Conservation (phyloP, 2,113 vertebrate species). For the Platysteira castanea region DNA sequence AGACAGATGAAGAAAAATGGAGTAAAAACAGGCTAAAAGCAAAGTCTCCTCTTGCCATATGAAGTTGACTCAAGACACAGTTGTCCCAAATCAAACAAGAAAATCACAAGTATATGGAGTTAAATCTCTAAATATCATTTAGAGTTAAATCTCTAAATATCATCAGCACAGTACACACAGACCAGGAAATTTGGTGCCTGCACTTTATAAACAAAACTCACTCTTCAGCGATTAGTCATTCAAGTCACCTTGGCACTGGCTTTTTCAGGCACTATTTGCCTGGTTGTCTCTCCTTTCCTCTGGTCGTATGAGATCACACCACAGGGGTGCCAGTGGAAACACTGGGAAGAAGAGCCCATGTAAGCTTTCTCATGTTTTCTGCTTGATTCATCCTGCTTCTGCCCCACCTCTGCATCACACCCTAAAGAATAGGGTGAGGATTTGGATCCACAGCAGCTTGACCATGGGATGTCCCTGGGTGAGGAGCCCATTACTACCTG, state of each 20-base stretch:
- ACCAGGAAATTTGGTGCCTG: neutral
- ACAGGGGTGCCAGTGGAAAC: neutral
- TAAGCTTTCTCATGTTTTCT: neutral
- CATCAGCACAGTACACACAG: neutral
- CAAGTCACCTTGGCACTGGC: neutral
- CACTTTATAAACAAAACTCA: neutral
- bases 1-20: neutral
- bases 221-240: neutral
- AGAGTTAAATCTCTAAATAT: no score
- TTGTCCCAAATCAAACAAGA: neutral
- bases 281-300: neutral
- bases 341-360: neutral
- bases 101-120: neutral
- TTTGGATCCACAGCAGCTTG: neutral
- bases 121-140: no score
- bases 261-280: neutral
- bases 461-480: no score
- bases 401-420: neutral
- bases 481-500: neutral
- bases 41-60: neutral
- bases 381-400: neutral
- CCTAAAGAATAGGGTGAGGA: neutral
- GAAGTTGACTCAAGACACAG: neutral
- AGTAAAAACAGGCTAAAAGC: neutral
- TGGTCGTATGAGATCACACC: accelerated